Percentiles rank a stretch among this genome's conserved stretches.
phyloP scores from a whole-genome alignment of 2,113 vertebrate species.

The Alligator mississippiensis region DNA sequence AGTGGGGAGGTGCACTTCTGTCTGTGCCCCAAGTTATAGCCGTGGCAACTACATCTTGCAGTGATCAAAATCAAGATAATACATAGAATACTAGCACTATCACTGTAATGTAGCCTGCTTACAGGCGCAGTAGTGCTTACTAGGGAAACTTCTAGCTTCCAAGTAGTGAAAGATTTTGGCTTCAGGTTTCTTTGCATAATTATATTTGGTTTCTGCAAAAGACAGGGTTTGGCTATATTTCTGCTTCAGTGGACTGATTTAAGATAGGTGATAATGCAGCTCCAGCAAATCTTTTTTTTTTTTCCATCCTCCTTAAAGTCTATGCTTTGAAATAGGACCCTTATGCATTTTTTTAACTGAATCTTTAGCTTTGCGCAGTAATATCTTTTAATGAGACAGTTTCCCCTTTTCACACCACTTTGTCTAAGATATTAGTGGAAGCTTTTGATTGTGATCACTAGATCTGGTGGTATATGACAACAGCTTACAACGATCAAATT shows the following conservation, averaged over 20 bases:
- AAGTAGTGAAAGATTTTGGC: background rate
- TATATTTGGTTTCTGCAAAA: constrained; percentile 37
- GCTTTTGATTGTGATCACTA: background rate
- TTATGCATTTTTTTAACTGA: background rate
- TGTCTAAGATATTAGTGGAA: background rate
- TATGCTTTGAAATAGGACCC: background rate
- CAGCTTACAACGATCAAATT: accelerated
- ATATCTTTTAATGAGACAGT: constrained; percentile 34
- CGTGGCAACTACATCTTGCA: background rate
- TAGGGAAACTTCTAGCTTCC: background rate
- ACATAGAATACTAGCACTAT: background rate
- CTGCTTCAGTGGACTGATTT: constrained; percentile 14
- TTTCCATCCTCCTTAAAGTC: background rate
- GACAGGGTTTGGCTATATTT: constrained; percentile 14
- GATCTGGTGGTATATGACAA: background rate
- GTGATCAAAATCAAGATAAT: background rate
- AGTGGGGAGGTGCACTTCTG: background rate
- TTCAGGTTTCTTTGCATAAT: background rate
- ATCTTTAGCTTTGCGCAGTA: background rate
- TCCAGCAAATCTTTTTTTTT: constrained; percentile 18
- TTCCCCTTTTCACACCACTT: background rate
- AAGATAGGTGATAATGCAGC: constrained; percentile 22
- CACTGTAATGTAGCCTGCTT: background rate
- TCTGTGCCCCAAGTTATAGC: background rate
- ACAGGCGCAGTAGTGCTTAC: background rate